phyloP scores from a whole-genome alignment of 2,888 invertebrate species.

The Lingula anatina region DNA sequence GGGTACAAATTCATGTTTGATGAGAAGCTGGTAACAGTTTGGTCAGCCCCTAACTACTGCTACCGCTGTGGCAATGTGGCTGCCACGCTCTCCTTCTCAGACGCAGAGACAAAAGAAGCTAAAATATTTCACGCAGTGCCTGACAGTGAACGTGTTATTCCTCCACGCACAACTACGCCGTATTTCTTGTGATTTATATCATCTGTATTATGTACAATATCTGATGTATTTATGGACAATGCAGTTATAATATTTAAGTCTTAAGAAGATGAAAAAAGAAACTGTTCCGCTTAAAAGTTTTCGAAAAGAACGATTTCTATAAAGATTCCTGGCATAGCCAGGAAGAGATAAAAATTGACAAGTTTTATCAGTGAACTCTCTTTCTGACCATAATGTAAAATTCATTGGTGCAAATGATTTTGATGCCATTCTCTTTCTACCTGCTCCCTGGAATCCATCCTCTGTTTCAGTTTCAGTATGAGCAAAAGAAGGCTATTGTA shows the following conservation, averaged over 20 bases:
- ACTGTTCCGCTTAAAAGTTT: no score
- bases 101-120: conserved; percentile 66
- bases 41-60: conserved; percentile 99
- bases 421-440: no score
- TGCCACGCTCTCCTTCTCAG: conserved; percentile 82
- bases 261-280: not conserved
- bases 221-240: not conserved
- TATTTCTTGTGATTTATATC: conserved; percentile 76
- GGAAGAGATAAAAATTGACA: no score
- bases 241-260: not conserved
- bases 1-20: conserved; percentile 98
- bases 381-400: no score
- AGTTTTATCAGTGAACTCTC: no score
- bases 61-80: conserved; percentile 98
- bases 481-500: no score
- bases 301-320: no score
- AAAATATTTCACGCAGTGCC: conserved; percentile 95
- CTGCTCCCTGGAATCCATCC: no score
- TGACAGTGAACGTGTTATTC: conserved; percentile 87
- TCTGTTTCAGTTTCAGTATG: no score
- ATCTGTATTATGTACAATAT: not conserved
- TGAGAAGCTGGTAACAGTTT: conserved; percentile 92
- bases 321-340: no score
- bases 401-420: no score
- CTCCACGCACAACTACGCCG: conserved; percentile 86